Base-by-base conservation (phyloP, 1,140 invertebrate genomes). In the Subanguina moxae region DNA sequence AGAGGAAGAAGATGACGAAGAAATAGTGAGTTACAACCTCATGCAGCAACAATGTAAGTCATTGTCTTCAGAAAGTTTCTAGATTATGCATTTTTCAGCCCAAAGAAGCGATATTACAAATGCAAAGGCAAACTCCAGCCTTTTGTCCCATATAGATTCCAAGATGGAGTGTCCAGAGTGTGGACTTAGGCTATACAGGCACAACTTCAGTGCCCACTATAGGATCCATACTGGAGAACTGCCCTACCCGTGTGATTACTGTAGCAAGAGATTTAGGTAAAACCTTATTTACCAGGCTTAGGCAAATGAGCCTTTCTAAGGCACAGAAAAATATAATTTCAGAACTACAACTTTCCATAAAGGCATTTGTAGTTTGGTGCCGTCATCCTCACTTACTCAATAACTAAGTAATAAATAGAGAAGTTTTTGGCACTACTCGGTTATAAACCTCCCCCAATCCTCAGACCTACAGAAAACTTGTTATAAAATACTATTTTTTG, bases 171-270 rank as follows among this genome's bases (percentile, higher is more conserved):
- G 79, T 68, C 78, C 78, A 13, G 72, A 67, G 3, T 81, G 79
- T 43, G 78, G 77, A 1, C 45, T 78, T 23, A 23, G 65, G 17
- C 67, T 81, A 3, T 82, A 72, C 38, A 42, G 73, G 23, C 79
- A 81, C 65, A 81, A 81, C 63, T 79, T 82, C 42, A 66, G 65
- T 25, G 75, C 78, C 17, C 79, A 81, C 57, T 77, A 80, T 57
- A 76, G 82, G 17, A 83, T 83, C 57, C 82, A 83, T 65, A 83
- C 82, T n/a, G 82, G 82, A n/a, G 82, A 83, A 72, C 72, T 83
- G 62, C 82, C 82, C 1, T 86, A 82, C 70, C 66, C 77, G 11
- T 85, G 84, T 64, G 76, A 77, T 1, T 81, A 82, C 64, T 86
- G 85, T 65, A 71, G 42, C 11, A 81, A 82, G 45, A 21, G 77